Evolutionary conservation across 2,797 vertebrate species (phyloP).

Genomic region (Paguma larvata): DNA sequence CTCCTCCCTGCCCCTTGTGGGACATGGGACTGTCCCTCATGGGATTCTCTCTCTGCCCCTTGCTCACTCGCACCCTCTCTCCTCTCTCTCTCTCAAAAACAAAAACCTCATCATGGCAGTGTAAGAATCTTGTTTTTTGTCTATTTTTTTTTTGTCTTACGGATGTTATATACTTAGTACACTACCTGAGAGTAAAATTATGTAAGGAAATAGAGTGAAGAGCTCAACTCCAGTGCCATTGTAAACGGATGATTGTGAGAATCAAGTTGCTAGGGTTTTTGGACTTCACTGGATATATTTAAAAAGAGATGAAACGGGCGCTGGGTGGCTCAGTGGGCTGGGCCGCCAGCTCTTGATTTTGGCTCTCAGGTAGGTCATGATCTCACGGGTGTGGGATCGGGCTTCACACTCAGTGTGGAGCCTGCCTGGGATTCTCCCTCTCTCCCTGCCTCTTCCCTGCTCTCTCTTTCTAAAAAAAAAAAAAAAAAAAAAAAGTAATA

Average conservation of each 20-base stretch:
- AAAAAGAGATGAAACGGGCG: not conserved
- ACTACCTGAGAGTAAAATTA: not conserved
- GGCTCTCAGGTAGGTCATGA: too few relatives aligned
- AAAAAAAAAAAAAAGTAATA: too few relatives aligned
- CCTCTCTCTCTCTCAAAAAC: not conserved
- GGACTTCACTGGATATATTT: not conserved
- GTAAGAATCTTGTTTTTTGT: too few relatives aligned
- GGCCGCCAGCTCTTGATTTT: too few relatives aligned
- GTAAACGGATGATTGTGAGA: not conserved
- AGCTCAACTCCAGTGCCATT: not conserved
- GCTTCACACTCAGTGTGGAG: too few relatives aligned
- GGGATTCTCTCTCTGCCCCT: not conserved
- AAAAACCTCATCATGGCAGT: not conserved
- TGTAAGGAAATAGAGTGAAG: not conserved
- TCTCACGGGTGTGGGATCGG: too few relatives aligned
- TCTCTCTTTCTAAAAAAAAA: too few relatives aligned
- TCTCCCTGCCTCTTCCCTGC: too few relatives aligned
- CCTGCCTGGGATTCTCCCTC: too few relatives aligned
- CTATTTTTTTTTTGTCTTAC: not conserved
- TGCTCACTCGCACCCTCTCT: not conserved
- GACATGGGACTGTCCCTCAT: too few relatives aligned
- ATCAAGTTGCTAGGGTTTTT: not conserved
- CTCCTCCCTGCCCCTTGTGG: too few relatives aligned
- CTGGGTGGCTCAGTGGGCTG: too few relatives aligned
- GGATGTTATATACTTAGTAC: not conserved